Percentiles rank a stretch among this genome's conserved stretches.
These are phyloP conservation scores for Penaeus japonicus DNA, from an alignment of 1,140 invertebrate genomes.

Conservation along the genomic window DNA sequence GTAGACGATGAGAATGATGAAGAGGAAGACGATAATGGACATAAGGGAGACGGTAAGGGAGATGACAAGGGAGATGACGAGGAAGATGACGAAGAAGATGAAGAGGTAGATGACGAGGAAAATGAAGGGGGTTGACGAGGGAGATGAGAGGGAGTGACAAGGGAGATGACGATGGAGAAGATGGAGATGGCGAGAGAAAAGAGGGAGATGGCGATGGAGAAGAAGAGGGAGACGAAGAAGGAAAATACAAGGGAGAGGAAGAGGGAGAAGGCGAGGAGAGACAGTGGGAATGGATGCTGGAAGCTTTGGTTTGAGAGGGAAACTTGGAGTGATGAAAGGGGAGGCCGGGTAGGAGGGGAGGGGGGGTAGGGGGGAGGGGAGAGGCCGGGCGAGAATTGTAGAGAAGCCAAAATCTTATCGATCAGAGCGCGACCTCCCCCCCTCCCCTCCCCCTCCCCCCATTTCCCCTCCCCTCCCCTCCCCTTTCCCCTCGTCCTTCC, in stretches of 20 bases:
- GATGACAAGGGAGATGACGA: too few species aligned
- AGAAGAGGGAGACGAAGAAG: too few species aligned
- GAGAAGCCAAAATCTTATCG: slow-evolving; percentile 34
- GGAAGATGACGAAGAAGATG: neutral
- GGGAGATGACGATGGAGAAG: neutral
- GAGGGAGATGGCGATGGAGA: neutral
- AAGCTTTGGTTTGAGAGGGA: too few species aligned
- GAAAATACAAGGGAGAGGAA: too few species aligned
- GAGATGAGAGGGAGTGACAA: neutral
- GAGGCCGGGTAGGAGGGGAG: neutral
- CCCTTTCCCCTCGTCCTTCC: too few species aligned
- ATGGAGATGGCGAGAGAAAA: neutral
- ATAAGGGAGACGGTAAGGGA: too few species aligned
- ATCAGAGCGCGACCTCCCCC: neutral
- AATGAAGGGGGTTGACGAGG: neutral
- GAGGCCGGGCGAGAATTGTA: neutral
- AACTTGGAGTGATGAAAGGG: too few species aligned
- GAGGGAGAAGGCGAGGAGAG: too few species aligned
- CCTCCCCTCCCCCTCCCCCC: neutral
- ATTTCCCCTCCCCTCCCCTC: neutral
- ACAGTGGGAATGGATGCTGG: too few species aligned
- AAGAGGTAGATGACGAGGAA: neutral
- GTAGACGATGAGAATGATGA: too few species aligned
- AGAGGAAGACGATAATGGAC: too few species aligned
- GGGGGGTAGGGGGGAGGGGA: neutral